Evolutionary conservation across 2,888 invertebrate genomes (phyloP).

Genomic region (Hydroisotoma schaefferi): DNA sequence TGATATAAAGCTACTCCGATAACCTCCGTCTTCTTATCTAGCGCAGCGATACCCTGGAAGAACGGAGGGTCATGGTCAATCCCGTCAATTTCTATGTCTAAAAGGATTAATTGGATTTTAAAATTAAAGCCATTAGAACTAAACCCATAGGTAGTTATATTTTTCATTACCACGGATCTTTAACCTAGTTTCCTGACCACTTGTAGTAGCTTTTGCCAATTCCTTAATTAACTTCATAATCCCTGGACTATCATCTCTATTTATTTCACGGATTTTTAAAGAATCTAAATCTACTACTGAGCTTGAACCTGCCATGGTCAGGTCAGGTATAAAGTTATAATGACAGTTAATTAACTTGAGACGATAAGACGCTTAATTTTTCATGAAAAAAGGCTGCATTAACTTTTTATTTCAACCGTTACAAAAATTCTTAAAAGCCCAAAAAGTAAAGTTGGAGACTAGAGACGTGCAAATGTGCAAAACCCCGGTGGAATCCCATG

Average conservation of each 20-base stretch:
- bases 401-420: too few relatives aligned
- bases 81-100: slow-evolving; percentile 68
- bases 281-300: too few relatives aligned
- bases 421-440: too few relatives aligned
- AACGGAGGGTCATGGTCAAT: slow-evolving; percentile 63
- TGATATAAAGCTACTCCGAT: slow-evolving; percentile 75
- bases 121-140: background rate
- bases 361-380: too few relatives aligned
- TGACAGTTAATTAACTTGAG: too few relatives aligned
- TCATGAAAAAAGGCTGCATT: too few relatives aligned
- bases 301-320: too few relatives aligned
- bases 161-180: slow-evolving; percentile 4
- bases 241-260: slow-evolving; percentile 35
- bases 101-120: slow-evolving; percentile 18
- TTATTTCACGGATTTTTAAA: slow-evolving; percentile 27
- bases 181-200: background rate
- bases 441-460: too few relatives aligned
- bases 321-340: too few relatives aligned
- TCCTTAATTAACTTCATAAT: slow-evolving; percentile 36
- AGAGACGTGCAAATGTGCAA: background rate
- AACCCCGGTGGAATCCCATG: background rate
- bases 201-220: slow-evolving; percentile 20
- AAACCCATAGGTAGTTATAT: background rate
- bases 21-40: slow-evolving; percentile 50
- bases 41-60: slow-evolving; percentile 70